Evolutionary conservation across 92 coral and sea anemone species (phyloP).

Genomic region (Micromussa lordhowensis): DNA sequence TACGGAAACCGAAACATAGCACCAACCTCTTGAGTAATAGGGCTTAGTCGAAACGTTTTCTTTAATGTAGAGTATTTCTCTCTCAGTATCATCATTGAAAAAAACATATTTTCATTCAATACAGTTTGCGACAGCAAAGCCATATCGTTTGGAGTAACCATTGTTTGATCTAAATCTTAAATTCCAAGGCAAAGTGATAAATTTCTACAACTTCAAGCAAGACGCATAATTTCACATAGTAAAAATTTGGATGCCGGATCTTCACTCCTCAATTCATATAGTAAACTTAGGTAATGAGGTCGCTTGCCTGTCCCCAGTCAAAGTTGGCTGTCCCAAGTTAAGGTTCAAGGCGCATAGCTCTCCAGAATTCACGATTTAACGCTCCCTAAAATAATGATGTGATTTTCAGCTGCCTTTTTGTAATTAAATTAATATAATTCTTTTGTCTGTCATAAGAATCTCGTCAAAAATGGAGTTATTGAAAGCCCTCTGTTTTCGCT

Average conservation of each 20-base stretch:
- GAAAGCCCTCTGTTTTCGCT: not conserved
- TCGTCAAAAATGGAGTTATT: not conserved
- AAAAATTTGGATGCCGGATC: not conserved
- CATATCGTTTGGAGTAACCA: no score
- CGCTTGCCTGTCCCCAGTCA: not conserved
- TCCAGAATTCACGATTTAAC: not conserved
- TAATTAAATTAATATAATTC: not conserved
- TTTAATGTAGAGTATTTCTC: no score
- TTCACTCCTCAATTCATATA: not conserved
- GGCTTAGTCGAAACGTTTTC: no score
- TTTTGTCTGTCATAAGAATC: not conserved
- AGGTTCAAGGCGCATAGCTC: not conserved
- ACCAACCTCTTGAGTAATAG: no score
- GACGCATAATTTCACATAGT: not conserved
- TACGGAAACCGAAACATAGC: no score
- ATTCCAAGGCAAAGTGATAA: not conserved
- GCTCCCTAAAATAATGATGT: not conserved
- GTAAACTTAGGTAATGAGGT: not conserved
- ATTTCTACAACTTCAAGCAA: not conserved
- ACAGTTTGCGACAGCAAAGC: no score
- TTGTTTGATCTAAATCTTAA: not conserved
- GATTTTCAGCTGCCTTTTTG: not conserved
- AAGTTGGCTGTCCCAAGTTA: not conserved
- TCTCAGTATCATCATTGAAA: no score
- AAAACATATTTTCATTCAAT: no score